These are phyloP conservation scores for Aurelia sp. DNA, from an alignment of 30 jellyfish, hydroid and myxozoan species.

Conservation along the genomic window DNA sequence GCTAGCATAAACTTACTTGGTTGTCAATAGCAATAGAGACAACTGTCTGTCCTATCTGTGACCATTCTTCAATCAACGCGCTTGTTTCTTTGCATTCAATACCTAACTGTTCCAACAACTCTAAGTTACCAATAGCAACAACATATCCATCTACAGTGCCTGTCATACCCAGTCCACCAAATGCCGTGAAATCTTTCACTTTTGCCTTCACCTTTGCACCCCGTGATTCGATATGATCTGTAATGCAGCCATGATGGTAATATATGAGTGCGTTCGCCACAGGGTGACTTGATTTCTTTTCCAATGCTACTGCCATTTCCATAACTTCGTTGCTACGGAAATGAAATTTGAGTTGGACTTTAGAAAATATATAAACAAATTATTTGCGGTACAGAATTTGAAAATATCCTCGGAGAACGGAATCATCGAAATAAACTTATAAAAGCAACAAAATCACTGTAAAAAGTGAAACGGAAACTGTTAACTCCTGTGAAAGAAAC, in stretches of 20 bases:
- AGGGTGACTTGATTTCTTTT: constrained; percentile 85
- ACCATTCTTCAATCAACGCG: background rate
- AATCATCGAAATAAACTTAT: no score
- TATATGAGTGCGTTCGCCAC: constrained; percentile 76
- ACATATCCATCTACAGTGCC: constrained; percentile 51
- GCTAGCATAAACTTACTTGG: constrained; percentile 31
- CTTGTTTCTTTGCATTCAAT: background rate
- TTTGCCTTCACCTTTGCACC: constrained; percentile 38
- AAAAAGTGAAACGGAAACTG: no score
- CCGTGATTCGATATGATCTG: constrained; percentile 25
- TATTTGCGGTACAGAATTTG: no score
- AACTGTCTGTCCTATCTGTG: constrained; percentile 55
- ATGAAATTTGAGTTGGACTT: background rate
- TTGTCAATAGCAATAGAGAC: constrained; percentile 74
- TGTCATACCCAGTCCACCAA: constrained; percentile 72
- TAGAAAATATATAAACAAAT: no score
- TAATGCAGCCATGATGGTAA: constrained; percentile 66
- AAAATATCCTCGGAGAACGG: no score
- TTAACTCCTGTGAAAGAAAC: no score
- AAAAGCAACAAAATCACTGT: no score
- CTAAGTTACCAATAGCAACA: constrained; percentile 72
- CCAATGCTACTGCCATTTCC: constrained; percentile 74
- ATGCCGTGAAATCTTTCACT: constrained; percentile 46
- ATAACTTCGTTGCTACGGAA: constrained; percentile 52
- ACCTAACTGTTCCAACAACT: constrained; percentile 34